Conservation (phyloP, 1,140 invertebrate genomes). For the Ooceraea biroi region DNA sequence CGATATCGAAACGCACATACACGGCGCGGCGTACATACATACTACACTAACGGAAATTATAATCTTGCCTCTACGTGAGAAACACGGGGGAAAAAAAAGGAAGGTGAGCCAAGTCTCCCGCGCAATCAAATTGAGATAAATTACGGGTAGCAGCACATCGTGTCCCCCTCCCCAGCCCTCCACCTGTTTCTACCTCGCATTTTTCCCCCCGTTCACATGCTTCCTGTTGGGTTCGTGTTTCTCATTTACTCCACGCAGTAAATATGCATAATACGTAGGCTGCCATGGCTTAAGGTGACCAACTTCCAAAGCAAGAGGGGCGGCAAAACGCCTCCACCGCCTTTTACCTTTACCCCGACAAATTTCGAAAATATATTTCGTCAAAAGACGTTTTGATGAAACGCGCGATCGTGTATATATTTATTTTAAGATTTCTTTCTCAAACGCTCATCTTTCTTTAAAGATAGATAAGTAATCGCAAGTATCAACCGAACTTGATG, state of each 20-base stretch:
- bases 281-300: constrained; percentile 17
- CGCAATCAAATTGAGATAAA: constrained; percentile 60
- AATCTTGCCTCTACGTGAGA: constrained; percentile 32
- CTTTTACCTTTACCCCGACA: background rate
- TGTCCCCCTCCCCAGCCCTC: background rate
- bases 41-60: constrained; percentile 46
- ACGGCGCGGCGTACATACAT: no score
- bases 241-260: constrained; percentile 34
- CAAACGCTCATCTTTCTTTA: no score
- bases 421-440: no score
- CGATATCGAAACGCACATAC: constrained; percentile 41
- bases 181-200: constrained; percentile 14
- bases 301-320: constrained; percentile 10
- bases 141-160: constrained; percentile 40
- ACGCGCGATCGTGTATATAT: background rate
- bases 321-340: background rate
- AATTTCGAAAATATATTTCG: background rate
- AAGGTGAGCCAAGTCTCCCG: constrained; percentile 11
- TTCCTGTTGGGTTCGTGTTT: constrained; percentile 35
- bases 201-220: constrained; percentile 11
- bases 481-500: background rate
- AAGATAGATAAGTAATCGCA: background rate
- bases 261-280: constrained; percentile 32
- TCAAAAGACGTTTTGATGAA: background rate
- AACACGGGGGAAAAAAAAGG: background rate